Base-by-base conservation (phyloP, 2,888 invertebrate species). In the Cephalotes varians region DNA sequence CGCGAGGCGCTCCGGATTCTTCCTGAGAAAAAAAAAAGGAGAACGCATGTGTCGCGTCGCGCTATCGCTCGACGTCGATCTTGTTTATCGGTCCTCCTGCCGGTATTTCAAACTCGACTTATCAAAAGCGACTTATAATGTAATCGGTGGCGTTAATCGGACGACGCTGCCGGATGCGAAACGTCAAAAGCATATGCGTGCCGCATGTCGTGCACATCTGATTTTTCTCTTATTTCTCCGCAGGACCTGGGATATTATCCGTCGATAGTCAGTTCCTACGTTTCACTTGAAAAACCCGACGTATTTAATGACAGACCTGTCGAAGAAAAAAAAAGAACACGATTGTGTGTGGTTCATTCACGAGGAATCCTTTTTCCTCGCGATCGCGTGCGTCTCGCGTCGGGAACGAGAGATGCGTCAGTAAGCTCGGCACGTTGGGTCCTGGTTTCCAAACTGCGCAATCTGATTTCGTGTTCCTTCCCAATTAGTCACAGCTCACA, bases 101-200 rank as follows among this genome's bases (percentile, higher is more conserved):
- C 65, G 47, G 28, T 82, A n/a, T 51, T 47, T 40, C 40, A 28
- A 69, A 34, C 37, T 54, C 18, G 51, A 77, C 60, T 21, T n/a
- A 3, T 44, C 47, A 1, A 25, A 56, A 37, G 37, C 21, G 15
- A n/a, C n/a, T n/a, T n/a, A 37, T n/a, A 5, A 51, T 51, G 9
- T 12, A 40, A 51, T 44, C 60, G 81, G 18, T 49, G 25, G 34
- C 62, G 58, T 81, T 81, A 65, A 58, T 64, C 69, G 47, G 51
- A 54, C 31, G 84, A 90, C 80, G 87, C 85, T 85, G 88, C 91
- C 92, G 92, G 93, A 92, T 88, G 88, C 90, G 87, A 93, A 93
- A 93, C 89, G 93, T 93, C 93, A 93, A 93, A 92, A 93, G 89
- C 91, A 91, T 92, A 93, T 91, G 92, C 82, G 88, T 86, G 76